These are phyloP conservation scores for Heliconius hermathena DNA, from an alignment of 1,140 invertebrate species.

Conservation along the genomic window DNA sequence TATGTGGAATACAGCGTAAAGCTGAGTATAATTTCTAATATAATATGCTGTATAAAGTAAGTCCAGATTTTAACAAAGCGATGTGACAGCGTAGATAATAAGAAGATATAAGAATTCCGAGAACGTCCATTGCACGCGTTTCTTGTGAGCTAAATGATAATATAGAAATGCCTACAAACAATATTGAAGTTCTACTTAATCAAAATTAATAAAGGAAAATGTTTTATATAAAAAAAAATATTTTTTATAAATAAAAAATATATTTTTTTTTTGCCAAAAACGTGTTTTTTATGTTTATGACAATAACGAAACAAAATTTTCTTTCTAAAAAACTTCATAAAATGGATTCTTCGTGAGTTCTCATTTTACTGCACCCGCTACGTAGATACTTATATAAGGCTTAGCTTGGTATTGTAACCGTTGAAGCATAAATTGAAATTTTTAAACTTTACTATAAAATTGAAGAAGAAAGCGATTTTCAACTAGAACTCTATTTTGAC, in stretches of 20 bases:
- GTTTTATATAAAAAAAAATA: too few species aligned
- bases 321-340: neutral
- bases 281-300: too few species aligned
- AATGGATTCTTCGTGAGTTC: neutral
- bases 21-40: too few species aligned
- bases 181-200: neutral
- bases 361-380: neutral
- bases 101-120: neutral
- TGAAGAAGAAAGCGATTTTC: neutral
- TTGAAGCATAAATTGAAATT: neutral
- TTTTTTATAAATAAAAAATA: too few species aligned
- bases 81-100: neutral
- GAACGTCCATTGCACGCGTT: neutral
- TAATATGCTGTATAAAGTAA: too few species aligned
- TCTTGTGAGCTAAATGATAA: neutral
- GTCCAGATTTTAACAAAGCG: neutral
- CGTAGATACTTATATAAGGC: neutral
- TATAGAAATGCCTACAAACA: neutral
- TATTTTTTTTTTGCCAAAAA: too few species aligned
- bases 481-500: neutral
- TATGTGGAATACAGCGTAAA: too few species aligned
- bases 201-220: neutral
- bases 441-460: neutral
- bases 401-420: neutral
- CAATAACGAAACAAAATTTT: too few species aligned